phyloP scores from a whole-genome alignment of 2,888 invertebrate species.

The Drosophila atripex region DNA sequence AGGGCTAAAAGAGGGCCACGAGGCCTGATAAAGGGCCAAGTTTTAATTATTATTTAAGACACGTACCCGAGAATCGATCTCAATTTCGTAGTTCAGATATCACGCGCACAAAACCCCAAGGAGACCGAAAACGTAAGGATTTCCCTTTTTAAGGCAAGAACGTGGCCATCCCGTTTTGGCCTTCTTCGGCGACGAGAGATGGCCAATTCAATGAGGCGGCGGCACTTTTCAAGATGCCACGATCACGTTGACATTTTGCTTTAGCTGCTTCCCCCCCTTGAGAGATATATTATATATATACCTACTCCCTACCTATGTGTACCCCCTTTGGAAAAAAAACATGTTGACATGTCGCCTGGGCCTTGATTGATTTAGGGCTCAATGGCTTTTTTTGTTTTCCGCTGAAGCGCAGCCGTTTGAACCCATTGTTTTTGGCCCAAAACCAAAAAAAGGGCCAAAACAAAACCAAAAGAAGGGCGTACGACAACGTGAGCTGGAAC shows the following conservation, averaged over 20 bases:
- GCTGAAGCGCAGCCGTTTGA: constrained; percentile 75
- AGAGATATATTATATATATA: not conserved
- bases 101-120: constrained; percentile 56
- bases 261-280: not conserved
- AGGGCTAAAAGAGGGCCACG: constrained; percentile 3
- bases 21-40: constrained; percentile 1
- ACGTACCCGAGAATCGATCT: constrained; percentile 75
- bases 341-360: constrained; percentile 73
- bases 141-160: not conserved
- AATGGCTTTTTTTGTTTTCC: constrained; percentile 68
- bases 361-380: constrained; percentile 77
- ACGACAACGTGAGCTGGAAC: constrained; percentile 45
- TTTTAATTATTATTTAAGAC: constrained; percentile 58
- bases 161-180: constrained; percentile 12
- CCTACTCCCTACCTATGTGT: constrained; percentile 5
- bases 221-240: constrained; percentile 73
- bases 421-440: constrained; percentile 70
- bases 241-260: constrained; percentile 75
- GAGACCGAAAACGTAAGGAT: constrained; percentile 17
- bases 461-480: constrained; percentile 54
- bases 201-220: constrained; percentile 62
- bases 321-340: constrained; percentile 3
- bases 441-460: constrained; percentile 38
- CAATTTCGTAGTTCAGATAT: constrained; percentile 79
- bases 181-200: constrained; percentile 30